phyloP scores from a whole-genome alignment of 1,140 invertebrate species.

The Monochamus saltuarius region DNA sequence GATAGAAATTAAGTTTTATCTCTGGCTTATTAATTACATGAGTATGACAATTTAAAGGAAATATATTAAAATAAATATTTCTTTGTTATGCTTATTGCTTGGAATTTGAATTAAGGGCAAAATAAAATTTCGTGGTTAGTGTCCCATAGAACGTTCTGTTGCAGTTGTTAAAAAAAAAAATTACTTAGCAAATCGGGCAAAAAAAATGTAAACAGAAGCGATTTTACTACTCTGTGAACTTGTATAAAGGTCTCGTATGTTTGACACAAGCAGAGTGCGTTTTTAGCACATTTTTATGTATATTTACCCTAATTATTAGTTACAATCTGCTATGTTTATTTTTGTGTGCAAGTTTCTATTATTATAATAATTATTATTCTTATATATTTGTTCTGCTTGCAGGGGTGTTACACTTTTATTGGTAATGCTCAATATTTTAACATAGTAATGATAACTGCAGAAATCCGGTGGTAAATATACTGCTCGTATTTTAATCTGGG shows the following conservation, averaged over 20 bases:
- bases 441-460: neutral
- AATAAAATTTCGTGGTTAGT: neutral
- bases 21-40: no score
- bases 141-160: neutral
- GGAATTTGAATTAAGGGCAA: no score
- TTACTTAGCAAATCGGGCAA: slow-evolving; percentile 19
- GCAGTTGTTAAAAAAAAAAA: slow-evolving; percentile 22
- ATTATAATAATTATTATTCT: slow-evolving; percentile 23
- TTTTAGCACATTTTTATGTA: slow-evolving; percentile 33
- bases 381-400: slow-evolving; percentile 32
- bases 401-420: slow-evolving; percentile 31
- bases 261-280: slow-evolving; percentile 37
- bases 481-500: neutral
- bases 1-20: no score
- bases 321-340: slow-evolving; percentile 35
- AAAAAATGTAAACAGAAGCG: no score
- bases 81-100: no score
- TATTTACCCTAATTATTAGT: slow-evolving; percentile 29
- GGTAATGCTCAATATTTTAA: slow-evolving; percentile 18
- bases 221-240: no score
- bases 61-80: no score
- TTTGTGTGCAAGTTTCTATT: slow-evolving; percentile 36
- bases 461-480: neutral
- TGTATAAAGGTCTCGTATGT: slow-evolving; percentile 25
- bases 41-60: no score